phyloP scores from a whole-genome alignment of 1,140 invertebrate genomes.

The Neodiprion pinetum region DNA sequence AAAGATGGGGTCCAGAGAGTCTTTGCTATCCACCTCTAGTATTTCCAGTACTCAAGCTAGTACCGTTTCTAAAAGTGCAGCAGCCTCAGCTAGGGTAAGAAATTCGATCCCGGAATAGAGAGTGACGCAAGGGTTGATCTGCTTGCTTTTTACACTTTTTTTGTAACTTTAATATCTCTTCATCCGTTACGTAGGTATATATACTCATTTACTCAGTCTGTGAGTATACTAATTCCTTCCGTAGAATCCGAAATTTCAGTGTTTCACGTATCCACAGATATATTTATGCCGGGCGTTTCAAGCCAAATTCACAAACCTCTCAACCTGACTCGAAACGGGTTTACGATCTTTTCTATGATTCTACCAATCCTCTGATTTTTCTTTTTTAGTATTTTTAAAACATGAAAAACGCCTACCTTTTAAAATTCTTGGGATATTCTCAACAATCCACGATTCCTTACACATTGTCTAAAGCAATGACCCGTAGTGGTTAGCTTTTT shows the following conservation, averaged over 20 bases:
- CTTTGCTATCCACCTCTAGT: constrained; percentile 80
- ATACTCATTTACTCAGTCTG: not conserved
- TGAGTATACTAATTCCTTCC: not conserved
- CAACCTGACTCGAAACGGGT: too few relatives aligned
- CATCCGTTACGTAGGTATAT: not conserved
- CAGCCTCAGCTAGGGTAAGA: constrained; percentile 70
- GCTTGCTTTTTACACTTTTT: not conserved
- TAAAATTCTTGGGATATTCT: too few relatives aligned
- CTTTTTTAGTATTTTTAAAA: too few relatives aligned
- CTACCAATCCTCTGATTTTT: too few relatives aligned
- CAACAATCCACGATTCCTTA: too few relatives aligned
- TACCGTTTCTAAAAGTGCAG: constrained; percentile 48
- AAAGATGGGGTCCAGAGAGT: constrained; percentile 84
- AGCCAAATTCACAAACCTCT: too few relatives aligned
- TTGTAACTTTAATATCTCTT: not conserved
- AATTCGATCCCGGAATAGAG: constrained; percentile 57
- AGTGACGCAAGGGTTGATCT: not conserved
- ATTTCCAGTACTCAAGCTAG: constrained; percentile 70
- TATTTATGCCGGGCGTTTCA: too few relatives aligned
- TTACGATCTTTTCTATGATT: too few relatives aligned
- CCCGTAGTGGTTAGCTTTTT: too few relatives aligned
- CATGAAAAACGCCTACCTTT: too few relatives aligned
- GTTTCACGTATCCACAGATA: too few relatives aligned
- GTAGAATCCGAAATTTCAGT: not conserved
- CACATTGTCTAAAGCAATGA: too few relatives aligned